phyloP scores from a whole-genome alignment of 2,888 invertebrate genomes.

The Cheilosia grossa region DNA sequence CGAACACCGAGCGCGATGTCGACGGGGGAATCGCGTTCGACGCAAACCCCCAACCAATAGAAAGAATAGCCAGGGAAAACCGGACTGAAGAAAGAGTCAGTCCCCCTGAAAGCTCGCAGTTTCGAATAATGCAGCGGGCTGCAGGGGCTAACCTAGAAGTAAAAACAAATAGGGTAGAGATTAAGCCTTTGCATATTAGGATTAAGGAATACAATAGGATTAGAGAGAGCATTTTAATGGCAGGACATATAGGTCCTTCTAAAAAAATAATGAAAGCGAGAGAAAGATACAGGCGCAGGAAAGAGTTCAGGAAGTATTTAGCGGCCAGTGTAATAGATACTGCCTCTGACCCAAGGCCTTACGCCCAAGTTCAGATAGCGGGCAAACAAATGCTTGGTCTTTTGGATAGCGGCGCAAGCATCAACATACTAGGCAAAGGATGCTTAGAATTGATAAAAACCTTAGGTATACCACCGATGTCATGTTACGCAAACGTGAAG shows the following conservation, averaged over 20 bases:
- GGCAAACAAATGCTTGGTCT: neutral
- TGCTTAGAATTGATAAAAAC: neutral
- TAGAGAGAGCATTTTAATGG: slow-evolving; percentile 14
- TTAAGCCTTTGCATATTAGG: slow-evolving; percentile 4
- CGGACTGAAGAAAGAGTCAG: too few species aligned
- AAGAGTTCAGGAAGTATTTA: neutral
- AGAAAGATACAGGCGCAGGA: neutral
- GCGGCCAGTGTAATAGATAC: neutral
- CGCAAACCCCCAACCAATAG: neutral
- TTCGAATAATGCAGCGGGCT: too few species aligned
- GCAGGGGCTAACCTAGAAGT: neutral
- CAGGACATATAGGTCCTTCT: neutral
- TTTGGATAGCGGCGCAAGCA: slow-evolving; percentile 49
- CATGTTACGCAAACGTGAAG: neutral
- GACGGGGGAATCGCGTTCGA: slow-evolving; percentile 2
- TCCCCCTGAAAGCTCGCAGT: too few species aligned
- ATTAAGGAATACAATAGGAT: neutral
- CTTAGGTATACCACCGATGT: neutral
- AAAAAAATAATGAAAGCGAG: neutral
- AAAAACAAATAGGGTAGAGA: neutral
- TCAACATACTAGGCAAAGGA: slow-evolving; percentile 22
- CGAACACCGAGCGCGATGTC: too few species aligned
- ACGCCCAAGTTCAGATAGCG: neutral
- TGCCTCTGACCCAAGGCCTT: neutral
- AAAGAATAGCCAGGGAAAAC: neutral